Conservation (phyloP, 2,113 vertebrate genomes). For the Indicator maculatus region DNA sequence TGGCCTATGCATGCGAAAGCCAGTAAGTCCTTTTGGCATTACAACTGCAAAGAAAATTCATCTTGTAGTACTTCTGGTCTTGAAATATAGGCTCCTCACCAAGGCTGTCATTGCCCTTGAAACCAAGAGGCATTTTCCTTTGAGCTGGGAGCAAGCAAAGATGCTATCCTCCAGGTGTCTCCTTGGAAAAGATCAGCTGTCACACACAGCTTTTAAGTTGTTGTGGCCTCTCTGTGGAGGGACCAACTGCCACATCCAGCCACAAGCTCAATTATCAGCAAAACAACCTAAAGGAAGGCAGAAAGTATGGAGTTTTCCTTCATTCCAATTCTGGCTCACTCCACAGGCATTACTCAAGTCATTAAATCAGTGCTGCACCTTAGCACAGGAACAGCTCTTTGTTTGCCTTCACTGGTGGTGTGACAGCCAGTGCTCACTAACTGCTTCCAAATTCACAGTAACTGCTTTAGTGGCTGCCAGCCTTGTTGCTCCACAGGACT, state of each 20-base stretch:
- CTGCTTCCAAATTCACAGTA: background rate
- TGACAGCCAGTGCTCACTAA: accelerated
- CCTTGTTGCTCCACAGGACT: background rate
- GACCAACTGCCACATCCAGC: background rate
- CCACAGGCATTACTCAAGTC: background rate
- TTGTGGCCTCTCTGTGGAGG: background rate
- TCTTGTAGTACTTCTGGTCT: background rate
- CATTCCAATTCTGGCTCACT: background rate
- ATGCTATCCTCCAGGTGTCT: background rate
- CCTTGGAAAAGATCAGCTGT: background rate
- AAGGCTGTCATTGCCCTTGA: background rate
- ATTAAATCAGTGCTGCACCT: background rate
- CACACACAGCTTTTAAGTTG: background rate
- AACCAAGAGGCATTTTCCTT: background rate
- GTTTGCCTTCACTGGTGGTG: accelerated
- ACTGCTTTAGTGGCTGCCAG: background rate
- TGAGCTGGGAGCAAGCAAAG: background rate
- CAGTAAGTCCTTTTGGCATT: background rate
- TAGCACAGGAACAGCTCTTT: background rate
- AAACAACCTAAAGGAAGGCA: background rate
- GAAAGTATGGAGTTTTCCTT: background rate
- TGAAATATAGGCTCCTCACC: background rate
- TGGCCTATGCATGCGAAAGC: background rate
- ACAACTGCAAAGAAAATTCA: background rate
- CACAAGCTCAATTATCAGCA: background rate